Evolutionary conservation across 1,140 invertebrate genomes (phyloP), one percentile per base, ranked within the genome.

Genomic region (Rhopalosiphum padi): DNA sequence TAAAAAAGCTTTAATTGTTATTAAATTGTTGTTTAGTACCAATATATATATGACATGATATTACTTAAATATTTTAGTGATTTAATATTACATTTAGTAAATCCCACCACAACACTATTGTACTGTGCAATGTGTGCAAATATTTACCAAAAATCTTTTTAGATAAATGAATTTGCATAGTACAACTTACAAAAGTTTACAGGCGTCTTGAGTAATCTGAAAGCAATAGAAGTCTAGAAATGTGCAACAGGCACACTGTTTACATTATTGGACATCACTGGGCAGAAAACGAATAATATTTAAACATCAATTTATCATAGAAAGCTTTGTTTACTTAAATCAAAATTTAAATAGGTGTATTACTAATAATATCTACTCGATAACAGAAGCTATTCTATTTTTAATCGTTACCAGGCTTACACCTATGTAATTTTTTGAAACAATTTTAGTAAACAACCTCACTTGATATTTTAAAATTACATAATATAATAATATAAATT

Each of bases 21-120:
- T 89, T 89, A 89, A 53, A 37, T 37, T 89, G 22, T 89, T 55
- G 53, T 30, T 22, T 35, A 11, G 22, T 89, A 89, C 46, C 46
- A 48, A 88, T 18, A 35, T 48, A 46, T 48, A 88, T 51, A 51
- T 51, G 46, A 88, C 46, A 30, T 51, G 9, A 87, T n/a, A 30
- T 8, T 60, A 90, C 9, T 25, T 89, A 37, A 30, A 37, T 3
- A 41, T 90, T 90, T 55, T 90, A 55, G 35, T 90, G 23, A 90
- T 89, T 53, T 89, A 89, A 51, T 48, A 53, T 53, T 89, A 89
- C 53, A 89, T 89, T 37, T 89, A 53, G 87, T 89, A 90, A 53
- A 68, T 43, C 89, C 53, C 89, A 43, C 53, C 89, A 68, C 89
- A 60, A 90, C 23, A n/a, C 37, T 68, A 90, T 43, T 90, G 37